Base-by-base conservation (phyloP, 2,888 invertebrate genomes). In the Glyphotaelius pellucidus region DNA sequence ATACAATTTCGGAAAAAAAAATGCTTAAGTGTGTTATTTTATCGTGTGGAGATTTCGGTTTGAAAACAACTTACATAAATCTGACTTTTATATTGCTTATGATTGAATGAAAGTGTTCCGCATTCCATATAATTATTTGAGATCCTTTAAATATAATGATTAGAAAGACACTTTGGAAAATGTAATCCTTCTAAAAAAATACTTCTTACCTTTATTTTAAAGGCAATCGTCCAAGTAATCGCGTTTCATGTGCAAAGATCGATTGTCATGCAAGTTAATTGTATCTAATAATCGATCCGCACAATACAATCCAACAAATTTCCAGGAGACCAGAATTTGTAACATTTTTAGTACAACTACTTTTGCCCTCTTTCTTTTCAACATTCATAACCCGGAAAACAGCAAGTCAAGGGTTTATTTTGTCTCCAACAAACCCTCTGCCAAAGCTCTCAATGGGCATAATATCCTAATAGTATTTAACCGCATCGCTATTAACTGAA, bases 241-340 rank as follows among this genome's bases (percentile, higher is more conserved):
- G 25, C 2, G n/a, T 79, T 35, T 85, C n/a, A 84, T 67, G 2
- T 31, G 19, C n/a, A 84, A 79, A 84, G 30, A 67, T n/a, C 9
- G n/a, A 67, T 25, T 25, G 85, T 84, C 84, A 67, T 14, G 79
- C 84, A 67, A 31, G 85, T 90, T 90, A 81, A 90, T 67, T 84
- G 90, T 84, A 84, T 5, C 67, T 90, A 89, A 90, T 84, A 79
- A 90, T 12, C 31, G 90, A 67, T 84, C 32, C 90, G 67, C 30
- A 15, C 80, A 90, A 83, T 84, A n/a, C 79, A 85, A 90, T 90
- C 90, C 85, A 90, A 85, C 47, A 42, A 31, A 85, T 84, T 83
- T 84, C n/a, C 15, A 30, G 35, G 30, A 19, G 47, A 32, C 52
- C 84, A 30, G 31, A 86, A 47, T 86, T 47, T 86, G 85, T 79